phyloP scores from a whole-genome alignment of 1,140 invertebrate genomes.

The Leptinotarsa defecta region DNA sequence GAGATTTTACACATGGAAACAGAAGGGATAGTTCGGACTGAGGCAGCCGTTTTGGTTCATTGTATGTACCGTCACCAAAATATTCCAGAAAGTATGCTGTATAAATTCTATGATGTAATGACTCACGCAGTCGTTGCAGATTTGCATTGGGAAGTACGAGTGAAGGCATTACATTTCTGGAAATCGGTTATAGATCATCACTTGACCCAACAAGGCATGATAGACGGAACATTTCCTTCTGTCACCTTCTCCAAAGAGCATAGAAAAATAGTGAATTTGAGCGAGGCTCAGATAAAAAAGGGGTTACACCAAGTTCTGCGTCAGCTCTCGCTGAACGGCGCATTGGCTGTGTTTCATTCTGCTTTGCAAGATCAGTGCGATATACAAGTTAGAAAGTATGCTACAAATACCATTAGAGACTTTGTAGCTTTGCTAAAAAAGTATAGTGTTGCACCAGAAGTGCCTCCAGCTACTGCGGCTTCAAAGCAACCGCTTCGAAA shows the following conservation, averaged over 20 bases:
- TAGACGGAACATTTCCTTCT: conserved; percentile 75
- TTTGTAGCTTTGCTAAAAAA: conserved; percentile 64
- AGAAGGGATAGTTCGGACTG: conserved; percentile 75
- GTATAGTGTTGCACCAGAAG: conserved; percentile 59
- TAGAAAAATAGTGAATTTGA: conserved; percentile 74
- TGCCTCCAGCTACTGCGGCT: background rate
- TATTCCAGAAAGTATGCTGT: conserved; percentile 58
- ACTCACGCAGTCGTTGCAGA: conserved; percentile 67
- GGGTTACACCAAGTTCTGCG: conserved; percentile 65
- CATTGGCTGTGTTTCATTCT: conserved; percentile 68
- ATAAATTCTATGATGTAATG: conserved; percentile 63
- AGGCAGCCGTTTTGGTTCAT: conserved; percentile 68
- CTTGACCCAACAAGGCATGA: conserved; percentile 75
- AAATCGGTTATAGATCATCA: conserved; percentile 66
- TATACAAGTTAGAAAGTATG: conserved; percentile 67
- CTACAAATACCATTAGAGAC: conserved; percentile 62
- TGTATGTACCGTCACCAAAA: conserved; percentile 69
- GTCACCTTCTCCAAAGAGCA: conserved; percentile 79
- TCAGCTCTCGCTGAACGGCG: conserved; percentile 68
- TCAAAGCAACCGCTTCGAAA: background rate
- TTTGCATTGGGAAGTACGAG: conserved; percentile 80
- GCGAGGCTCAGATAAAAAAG: conserved; percentile 68
- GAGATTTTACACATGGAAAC: conserved; percentile 62
- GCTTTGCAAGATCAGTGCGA: conserved; percentile 73
- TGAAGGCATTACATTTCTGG: conserved; percentile 74